These are phyloP conservation scores for Scaptomyza pallida DNA, from an alignment of 1,140 invertebrate species.

Conservation along the genomic window DNA sequence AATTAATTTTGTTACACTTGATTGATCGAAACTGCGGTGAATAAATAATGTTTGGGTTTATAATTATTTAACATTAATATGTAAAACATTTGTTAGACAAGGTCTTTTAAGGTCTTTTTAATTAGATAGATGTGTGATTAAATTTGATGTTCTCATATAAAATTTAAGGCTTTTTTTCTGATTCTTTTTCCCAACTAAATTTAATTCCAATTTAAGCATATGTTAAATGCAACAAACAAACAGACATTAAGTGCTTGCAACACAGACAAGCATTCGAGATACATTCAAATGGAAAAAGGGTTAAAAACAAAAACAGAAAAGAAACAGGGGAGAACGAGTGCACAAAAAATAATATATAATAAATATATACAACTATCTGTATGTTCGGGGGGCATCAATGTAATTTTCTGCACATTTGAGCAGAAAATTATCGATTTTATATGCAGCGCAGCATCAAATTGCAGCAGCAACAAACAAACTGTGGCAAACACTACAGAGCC, in stretches of 20 bases:
- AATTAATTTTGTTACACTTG: slow-evolving; percentile 23
- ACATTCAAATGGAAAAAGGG: neutral
- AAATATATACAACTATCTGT: slow-evolving; percentile 39
- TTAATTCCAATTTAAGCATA: slow-evolving; percentile 6
- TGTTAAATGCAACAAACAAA: slow-evolving; percentile 4
- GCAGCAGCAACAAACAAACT: slow-evolving; percentile 53
- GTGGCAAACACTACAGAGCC: slow-evolving; percentile 48
- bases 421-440: slow-evolving; percentile 82
- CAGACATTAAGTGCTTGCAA: neutral
- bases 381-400: slow-evolving; percentile 68
- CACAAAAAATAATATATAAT: slow-evolving; percentile 20
- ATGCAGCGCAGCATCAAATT: slow-evolving; percentile 57
- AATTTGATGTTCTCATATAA: no score
- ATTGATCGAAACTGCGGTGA: slow-evolving; percentile 21
- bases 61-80: neutral
- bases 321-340: neutral
- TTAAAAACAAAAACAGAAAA: slow-evolving; percentile 8
- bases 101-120: neutral
- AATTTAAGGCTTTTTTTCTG: no score
- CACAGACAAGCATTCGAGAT: neutral
- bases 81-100: neutral
- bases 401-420: slow-evolving; percentile 82
- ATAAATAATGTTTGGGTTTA: slow-evolving; percentile 10
- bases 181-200: neutral
- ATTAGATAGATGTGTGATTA: no score